Conservation (phyloP, 2,113 vertebrate species). For the Sinocyclocheilus grahami region DNA sequence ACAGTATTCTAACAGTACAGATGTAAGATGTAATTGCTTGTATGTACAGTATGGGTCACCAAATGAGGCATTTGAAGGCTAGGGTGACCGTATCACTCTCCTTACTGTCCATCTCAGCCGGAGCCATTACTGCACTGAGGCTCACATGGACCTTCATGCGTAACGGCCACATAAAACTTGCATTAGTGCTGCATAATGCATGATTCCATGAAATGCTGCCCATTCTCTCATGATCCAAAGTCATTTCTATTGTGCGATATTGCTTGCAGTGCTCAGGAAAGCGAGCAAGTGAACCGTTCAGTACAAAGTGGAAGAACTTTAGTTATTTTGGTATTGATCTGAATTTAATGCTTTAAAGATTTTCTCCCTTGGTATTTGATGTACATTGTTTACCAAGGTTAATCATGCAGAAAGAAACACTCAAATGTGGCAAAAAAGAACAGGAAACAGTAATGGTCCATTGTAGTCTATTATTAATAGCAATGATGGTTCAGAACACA, state of each 20-base stretch:
- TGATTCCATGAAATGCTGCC: not conserved
- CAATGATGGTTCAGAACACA: not conserved
- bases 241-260: not conserved
- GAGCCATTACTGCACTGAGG: not conserved
- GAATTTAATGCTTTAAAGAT: constrained; percentile 38
- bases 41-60: not conserved
- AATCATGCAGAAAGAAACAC: constrained; percentile 27
- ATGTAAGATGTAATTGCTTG: not conserved
- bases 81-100: not conserved
- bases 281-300: not conserved
- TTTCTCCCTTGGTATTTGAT: not conserved
- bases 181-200: constrained; percentile 33
- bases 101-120: not conserved
- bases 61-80: not conserved
- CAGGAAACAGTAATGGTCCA: not conserved
- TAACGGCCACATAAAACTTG: constrained; percentile 26
- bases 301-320: constrained; percentile 23
- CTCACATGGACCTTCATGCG: constrained; percentile 14
- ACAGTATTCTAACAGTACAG: not conserved
- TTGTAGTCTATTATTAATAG: not conserved
- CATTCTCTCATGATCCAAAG: constrained; percentile 19
- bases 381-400: constrained; percentile 12
- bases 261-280: not conserved
- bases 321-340: constrained; percentile 31
- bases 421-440: not conserved